A percentile compares a stretch with the other conserved stretches of the same genome.
These are phyloP conservation scores for Xestia rhomboidea DNA, from an alignment of 2,888 invertebrate genomes.

Conservation along the genomic window DNA sequence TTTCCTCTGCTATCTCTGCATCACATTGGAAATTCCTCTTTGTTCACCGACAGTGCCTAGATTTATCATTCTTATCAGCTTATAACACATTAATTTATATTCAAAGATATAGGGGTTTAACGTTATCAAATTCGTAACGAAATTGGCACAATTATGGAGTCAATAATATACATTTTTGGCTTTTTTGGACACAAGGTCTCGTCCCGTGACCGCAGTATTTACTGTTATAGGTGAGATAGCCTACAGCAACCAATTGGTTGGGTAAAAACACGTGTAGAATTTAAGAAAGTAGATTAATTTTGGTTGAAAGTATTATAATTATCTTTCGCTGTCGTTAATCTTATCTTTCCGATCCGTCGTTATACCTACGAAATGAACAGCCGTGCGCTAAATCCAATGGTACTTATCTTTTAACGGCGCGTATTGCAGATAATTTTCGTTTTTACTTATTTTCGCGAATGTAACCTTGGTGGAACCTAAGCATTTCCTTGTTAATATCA, in stretches of 20 bases:
- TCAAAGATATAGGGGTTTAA: constrained; percentile 31
- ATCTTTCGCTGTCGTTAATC: constrained; percentile 74
- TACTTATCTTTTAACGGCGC: constrained; percentile 50
- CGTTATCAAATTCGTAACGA: constrained; percentile 38
- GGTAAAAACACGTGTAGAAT: background rate
- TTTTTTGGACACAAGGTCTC: background rate
- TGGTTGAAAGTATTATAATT: constrained; percentile 47
- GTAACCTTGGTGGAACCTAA: constrained; percentile 62
- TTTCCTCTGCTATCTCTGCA: constrained; percentile 1
- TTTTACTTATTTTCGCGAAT: constrained; percentile 42
- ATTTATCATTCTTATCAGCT: constrained; percentile 27
- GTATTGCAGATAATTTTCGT: constrained; percentile 46
- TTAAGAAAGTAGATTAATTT: constrained; percentile 37
- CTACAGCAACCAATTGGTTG: background rate
- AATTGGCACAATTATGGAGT: constrained; percentile 39
- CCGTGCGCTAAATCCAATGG: constrained; percentile 37
- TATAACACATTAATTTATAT: constrained; percentile 27
- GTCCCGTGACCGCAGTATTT: background rate
- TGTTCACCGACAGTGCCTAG: constrained; percentile 6
- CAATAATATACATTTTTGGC: background rate
- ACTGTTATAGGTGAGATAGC: background rate
- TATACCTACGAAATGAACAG: constrained; percentile 67
- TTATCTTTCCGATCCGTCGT: constrained; percentile 71
- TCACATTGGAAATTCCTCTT: constrained; percentile 15
- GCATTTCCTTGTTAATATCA: constrained; percentile 59